phyloP scores from a whole-genome alignment of 2,797 vertebrate species.

The Pelobates cultripes region DNA sequence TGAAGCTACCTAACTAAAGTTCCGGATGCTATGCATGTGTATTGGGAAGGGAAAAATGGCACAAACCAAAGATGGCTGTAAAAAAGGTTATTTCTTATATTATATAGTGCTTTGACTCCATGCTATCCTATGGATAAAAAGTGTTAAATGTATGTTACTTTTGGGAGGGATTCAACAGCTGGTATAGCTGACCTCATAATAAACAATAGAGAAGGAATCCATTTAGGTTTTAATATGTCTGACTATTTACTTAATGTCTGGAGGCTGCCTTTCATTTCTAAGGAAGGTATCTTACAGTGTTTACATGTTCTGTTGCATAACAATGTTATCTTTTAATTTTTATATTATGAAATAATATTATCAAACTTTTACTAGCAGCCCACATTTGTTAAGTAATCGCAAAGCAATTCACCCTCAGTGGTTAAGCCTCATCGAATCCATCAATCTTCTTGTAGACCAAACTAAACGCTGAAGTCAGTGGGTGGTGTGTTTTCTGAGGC shows the following conservation, averaged over 20 bases:
- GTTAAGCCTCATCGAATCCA: constrained; percentile 17
- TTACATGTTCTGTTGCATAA: not conserved
- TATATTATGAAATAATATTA: not conserved
- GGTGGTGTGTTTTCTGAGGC: constrained; percentile 24
- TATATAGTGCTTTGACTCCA: no score
- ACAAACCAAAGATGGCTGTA: no score
- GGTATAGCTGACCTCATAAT: not conserved
- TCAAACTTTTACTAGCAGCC: not conserved
- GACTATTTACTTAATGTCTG: not conserved
- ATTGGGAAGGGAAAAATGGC: no score
- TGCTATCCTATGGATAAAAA: no score
- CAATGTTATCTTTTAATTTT: not conserved
- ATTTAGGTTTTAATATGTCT: not conserved
- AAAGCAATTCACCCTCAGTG: not conserved
- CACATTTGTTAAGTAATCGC: constrained; percentile 9
- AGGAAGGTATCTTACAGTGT: not conserved
- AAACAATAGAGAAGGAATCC: not conserved
- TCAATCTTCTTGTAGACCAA: not conserved
- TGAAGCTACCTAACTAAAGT: no score
- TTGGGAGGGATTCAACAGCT: not conserved
- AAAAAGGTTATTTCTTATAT: no score
- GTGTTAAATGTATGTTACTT: not conserved
- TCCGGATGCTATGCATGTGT: no score
- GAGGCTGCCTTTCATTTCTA: not conserved
- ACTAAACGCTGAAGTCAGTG: constrained; percentile 2